These are phyloP conservation scores for Dinomys branickii DNA, from an alignment of 2,113 vertebrate genomes.

Conservation along the genomic window DNA sequence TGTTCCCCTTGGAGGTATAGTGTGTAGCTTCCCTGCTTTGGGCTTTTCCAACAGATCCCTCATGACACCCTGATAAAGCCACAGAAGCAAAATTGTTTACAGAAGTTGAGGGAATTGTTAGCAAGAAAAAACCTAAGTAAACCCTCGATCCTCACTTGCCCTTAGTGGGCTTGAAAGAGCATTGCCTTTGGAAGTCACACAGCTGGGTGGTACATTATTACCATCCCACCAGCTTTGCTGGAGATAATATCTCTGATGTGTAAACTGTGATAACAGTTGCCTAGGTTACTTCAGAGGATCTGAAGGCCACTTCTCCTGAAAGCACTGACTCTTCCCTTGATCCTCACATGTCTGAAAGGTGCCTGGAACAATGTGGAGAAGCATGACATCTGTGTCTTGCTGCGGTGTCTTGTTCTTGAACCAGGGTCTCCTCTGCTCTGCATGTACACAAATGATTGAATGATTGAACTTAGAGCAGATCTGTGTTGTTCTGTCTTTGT, in stretches of 20 bases:
- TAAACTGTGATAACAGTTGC: neutral
- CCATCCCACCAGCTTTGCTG: neutral
- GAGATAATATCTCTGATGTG: neutral
- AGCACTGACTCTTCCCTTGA: neutral
- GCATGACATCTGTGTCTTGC: neutral
- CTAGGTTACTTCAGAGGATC: neutral
- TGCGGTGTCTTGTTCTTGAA: neutral
- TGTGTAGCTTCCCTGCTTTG: neutral
- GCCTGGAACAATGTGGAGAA: neutral
- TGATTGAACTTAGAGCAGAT: neutral
- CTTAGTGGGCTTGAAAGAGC: neutral
- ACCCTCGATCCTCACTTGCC: neutral
- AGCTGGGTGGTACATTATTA: neutral
- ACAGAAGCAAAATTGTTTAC: neutral
- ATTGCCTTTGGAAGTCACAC: neutral
- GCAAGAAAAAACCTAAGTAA: neutral
- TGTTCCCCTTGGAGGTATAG: neutral
- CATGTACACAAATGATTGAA: neutral
- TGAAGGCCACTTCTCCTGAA: neutral
- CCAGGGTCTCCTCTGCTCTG: neutral
- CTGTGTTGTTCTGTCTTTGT: neutral
- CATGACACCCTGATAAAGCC: neutral
- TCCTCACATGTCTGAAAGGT: neutral
- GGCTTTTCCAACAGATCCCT: neutral
- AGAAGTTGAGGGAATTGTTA: neutral